These are phyloP conservation scores for Neotoma lepida DNA, from an alignment of 2,113 vertebrate species.

Conservation along the genomic window DNA sequence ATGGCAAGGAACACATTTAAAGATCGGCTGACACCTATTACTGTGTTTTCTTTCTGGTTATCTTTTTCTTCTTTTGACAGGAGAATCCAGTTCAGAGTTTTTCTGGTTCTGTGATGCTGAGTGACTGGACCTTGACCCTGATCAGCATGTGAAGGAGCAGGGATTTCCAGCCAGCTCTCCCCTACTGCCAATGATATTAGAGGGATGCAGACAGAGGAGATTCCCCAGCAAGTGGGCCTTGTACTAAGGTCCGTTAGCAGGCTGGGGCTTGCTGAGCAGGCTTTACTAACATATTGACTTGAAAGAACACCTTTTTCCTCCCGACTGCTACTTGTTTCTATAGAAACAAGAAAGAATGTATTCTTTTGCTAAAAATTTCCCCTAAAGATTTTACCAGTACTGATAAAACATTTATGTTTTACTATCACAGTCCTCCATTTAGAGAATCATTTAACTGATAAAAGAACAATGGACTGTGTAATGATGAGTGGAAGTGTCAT, in stretches of 20 bases:
- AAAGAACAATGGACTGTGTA: slow-evolving; percentile 79
- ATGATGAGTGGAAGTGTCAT: slow-evolving; percentile 62
- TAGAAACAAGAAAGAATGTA: slow-evolving; percentile 88
- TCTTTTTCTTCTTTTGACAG: not conserved
- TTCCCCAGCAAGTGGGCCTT: slow-evolving; percentile 18
- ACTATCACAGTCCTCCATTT: slow-evolving; percentile 73
- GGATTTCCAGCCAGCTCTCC: not conserved
- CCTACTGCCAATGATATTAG: slow-evolving; percentile 36
- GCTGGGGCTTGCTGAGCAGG: slow-evolving; percentile 70
- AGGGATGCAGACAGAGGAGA: not conserved
- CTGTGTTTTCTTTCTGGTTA: slow-evolving; percentile 49
- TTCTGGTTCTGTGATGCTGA: slow-evolving; percentile 5
- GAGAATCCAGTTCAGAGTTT: not conserved
- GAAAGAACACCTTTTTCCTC: slow-evolving; percentile 84
- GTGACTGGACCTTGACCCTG: not conserved
- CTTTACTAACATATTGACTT: slow-evolving; percentile 80
- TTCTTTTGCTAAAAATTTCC: slow-evolving; percentile 84
- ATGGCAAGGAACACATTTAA: slow-evolving; percentile 65
- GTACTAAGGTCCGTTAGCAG: slow-evolving; percentile 44
- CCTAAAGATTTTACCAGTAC: slow-evolving; percentile 82
- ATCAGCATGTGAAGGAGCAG: not conserved
- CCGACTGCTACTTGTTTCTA: slow-evolving; percentile 87
- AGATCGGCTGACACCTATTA: slow-evolving; percentile 54
- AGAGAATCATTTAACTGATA: slow-evolving; percentile 79
- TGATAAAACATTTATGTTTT: slow-evolving; percentile 76